These are phyloP conservation scores for Leptoteleia sp. DNA, from an alignment of 1,140 invertebrate species.

Conservation along the genomic window DNA sequence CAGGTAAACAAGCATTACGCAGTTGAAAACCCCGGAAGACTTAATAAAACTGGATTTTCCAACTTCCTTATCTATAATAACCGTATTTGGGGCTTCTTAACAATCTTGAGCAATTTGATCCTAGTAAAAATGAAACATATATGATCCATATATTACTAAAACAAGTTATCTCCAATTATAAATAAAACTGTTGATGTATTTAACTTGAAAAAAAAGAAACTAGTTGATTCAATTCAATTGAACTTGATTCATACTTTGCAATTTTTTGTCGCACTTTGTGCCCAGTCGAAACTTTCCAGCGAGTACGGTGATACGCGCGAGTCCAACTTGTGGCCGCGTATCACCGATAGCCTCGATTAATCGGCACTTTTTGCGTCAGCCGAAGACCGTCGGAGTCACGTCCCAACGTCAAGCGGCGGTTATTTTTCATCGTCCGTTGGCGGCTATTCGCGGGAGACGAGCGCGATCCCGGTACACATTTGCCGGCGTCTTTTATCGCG, in stretches of 20 bases:
- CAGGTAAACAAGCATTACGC: too few relatives aligned
- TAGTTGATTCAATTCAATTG: too few relatives aligned
- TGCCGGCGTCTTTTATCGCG: constrained; percentile 5
- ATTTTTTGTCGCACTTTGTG: too few relatives aligned
- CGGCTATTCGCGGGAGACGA: background rate
- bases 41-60: constrained; percentile 16
- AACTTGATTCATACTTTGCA: too few relatives aligned
- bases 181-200: too few relatives aligned
- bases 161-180: too few relatives aligned
- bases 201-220: too few relatives aligned
- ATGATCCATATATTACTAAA: too few relatives aligned
- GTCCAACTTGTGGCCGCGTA: background rate
- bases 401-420: background rate
- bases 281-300: too few relatives aligned
- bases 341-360: constrained; percentile 2
- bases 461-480: background rate
- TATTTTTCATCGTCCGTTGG: constrained; percentile 4
- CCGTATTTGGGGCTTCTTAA: constrained; percentile 24
- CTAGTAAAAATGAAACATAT: too few relatives aligned
- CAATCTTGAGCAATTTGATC: too few relatives aligned
- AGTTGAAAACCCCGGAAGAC: too few relatives aligned
- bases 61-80: constrained; percentile 33
- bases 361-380: background rate
- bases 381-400: background rate
- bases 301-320: background rate